Conservation (phyloP, 1,140 invertebrate species). For the Rhyacophila brunnea region DNA sequence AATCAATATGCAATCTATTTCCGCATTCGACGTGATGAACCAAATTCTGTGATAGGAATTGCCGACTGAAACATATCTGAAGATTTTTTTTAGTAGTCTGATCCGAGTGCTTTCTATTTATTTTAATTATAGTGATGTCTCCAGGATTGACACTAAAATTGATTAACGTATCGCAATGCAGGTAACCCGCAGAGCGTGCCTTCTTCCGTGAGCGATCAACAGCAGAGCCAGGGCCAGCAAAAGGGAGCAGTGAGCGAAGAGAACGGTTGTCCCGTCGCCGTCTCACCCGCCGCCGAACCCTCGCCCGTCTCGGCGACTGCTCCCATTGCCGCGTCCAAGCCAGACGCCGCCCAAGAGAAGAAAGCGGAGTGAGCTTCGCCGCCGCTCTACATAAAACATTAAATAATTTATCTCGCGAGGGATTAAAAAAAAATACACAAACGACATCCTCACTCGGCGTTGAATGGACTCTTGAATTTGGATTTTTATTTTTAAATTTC, state of each 20-base stretch:
- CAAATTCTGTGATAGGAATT: conserved; percentile 32
- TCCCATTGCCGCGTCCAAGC: conserved; percentile 39
- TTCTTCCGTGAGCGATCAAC: conserved; percentile 11
- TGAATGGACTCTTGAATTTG: too few relatives aligned
- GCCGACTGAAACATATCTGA: conserved; percentile 32
- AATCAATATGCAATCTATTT: neutral
- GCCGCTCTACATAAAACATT: neutral
- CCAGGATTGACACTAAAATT: too few relatives aligned
- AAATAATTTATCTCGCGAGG: neutral
- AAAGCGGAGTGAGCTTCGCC: neutral
- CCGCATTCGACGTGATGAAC: conserved; percentile 12
- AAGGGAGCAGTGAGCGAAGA: conserved; percentile 36
- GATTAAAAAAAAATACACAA: neutral
- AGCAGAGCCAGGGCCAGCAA: neutral
- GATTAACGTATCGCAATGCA: too few relatives aligned
- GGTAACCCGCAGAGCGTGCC: conserved; percentile 14
- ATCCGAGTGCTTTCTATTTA: too few relatives aligned
- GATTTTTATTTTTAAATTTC: neutral
- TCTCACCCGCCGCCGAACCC: conserved; percentile 38
- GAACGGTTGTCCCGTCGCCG: conserved; percentile 36
- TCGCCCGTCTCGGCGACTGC: conserved; percentile 18
- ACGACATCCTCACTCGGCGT: neutral
- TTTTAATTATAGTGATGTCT: too few relatives aligned
- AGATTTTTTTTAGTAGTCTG: neutral
- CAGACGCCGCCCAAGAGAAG: conserved; percentile 36